A percentile compares a stretch with the other conserved stretches of the same genome.
phyloP scores from a whole-genome alignment of 2,888 invertebrate species.

The Drosophila crucigera region DNA sequence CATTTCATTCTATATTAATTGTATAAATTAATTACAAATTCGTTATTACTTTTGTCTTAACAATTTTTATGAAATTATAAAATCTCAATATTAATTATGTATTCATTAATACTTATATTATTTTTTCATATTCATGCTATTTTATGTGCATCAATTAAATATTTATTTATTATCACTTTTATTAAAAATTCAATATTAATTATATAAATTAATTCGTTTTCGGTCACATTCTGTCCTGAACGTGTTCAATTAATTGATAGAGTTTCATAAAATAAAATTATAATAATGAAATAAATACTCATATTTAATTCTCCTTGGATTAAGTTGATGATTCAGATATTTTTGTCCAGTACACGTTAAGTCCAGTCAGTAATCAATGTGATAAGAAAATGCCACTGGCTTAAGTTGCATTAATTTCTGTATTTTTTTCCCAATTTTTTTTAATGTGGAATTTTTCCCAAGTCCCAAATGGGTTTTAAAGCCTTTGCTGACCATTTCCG shows the following conservation, averaged over 20 bases:
- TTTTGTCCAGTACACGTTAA: neutral
- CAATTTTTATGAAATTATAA: neutral
- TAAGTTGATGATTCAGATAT: neutral
- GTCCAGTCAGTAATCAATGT: slow-evolving; percentile 11
- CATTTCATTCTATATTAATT: neutral
- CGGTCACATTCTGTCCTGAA: neutral
- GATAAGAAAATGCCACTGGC: slow-evolving; percentile 30
- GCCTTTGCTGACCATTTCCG: slow-evolving; percentile 69
- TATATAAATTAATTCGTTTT: neutral
- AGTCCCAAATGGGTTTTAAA: slow-evolving; percentile 63
- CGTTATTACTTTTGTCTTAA: neutral
- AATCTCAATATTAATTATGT: neutral
- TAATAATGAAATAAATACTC: neutral
- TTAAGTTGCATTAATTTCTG: slow-evolving; percentile 12
- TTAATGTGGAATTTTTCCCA: neutral
- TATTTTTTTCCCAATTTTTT: neutral
- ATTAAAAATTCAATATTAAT: neutral
- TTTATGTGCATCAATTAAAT: neutral
- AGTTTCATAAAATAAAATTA: neutral
- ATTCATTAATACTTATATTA: neutral
- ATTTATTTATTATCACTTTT: neutral
- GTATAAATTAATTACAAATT: neutral
- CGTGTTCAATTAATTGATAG: neutral
- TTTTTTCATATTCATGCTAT: neutral
- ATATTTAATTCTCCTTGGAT: neutral